Evolutionary conservation across 2,888 invertebrate species (phyloP).

Genomic region (Mesorhabditis spiculigera): DNA sequence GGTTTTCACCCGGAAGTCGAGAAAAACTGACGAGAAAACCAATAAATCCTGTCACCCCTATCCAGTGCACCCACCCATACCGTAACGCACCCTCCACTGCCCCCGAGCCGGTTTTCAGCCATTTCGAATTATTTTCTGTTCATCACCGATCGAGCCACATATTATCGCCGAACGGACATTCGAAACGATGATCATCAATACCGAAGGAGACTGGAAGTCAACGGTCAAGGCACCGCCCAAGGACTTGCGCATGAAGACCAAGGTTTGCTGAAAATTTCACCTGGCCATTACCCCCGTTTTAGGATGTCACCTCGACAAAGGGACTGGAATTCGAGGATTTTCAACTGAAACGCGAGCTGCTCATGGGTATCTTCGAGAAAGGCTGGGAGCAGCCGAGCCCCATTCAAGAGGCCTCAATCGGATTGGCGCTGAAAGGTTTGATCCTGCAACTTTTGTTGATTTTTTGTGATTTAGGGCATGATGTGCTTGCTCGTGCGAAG

Average conservation of each 20-base stretch:
- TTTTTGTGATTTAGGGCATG: slow-evolving; percentile 61
- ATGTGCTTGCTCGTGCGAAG: slow-evolving; percentile 95
- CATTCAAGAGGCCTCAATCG: slow-evolving; percentile 98
- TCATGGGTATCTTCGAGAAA: slow-evolving; percentile 99
- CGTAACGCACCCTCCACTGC: too few species aligned
- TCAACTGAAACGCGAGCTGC: slow-evolving; percentile 88
- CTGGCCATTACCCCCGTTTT: slow-evolving; percentile 23
- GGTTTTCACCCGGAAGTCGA: too few species aligned
- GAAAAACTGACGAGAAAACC: too few species aligned
- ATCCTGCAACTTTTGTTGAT: neutral
- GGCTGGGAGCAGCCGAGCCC: slow-evolving; percentile 95
- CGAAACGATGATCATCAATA: too few species aligned
- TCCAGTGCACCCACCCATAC: too few species aligned
- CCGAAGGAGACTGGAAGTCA: slow-evolving; percentile 75
- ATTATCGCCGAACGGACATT: too few species aligned
- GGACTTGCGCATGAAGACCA: slow-evolving; percentile 91
- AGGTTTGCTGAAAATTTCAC: slow-evolving; percentile 65
- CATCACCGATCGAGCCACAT: too few species aligned
- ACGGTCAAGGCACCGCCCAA: slow-evolving; percentile 92
- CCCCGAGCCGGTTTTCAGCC: too few species aligned
- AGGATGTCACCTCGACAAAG: slow-evolving; percentile 98
- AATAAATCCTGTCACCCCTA: too few species aligned
- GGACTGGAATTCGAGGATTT: slow-evolving; percentile 99
- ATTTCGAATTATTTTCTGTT: too few species aligned
- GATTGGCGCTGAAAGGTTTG: slow-evolving; percentile 91